Base-by-base conservation (phyloP, 2,888 invertebrate genomes). In the Antitype chi region DNA sequence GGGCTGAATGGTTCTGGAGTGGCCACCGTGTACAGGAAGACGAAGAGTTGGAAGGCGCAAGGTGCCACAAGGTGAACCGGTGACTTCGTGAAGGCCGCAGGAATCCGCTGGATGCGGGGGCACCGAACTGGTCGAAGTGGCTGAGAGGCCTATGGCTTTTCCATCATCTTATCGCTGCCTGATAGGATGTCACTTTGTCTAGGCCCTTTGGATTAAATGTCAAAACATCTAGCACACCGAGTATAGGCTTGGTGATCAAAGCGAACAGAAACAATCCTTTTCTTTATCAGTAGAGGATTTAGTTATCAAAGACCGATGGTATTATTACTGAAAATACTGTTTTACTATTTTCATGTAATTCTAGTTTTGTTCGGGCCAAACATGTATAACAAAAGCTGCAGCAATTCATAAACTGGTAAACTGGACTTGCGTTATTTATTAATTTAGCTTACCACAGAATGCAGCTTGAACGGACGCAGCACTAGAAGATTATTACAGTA, bases 351-450 rank as follows among this genome's bases (percentile, higher is more conserved):
- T 38, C 38, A 17, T 43, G 8, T 8, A 47, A 25, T 55, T 20
- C 17, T 60, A 9, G 6, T 52, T 7, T 7, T 8, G 55, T 53
- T 55, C 17, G n/a, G 17, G 15, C 28, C 2, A 64, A 25, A 75
- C 38, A 57, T 64, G 20, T 43, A 20, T n/a, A 28, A 43, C 57
- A 52, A 59, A 67, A 76, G 15, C 38, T 76, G 57, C 38, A 57
- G 38, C 25, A 49, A 57, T 77, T 59, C 15, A 25, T 67, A 59
- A 77, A 23, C n/a, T 49, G 17, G 23, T 3, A 38, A 63, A 43
- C 67, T 59, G 15, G 20, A 28, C 28, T 66, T 20, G 57, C 1
- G 20, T 38, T 76, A 76, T 66, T 76, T 76, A 74, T 53, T 74
- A 55, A 76, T 75, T 62, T 28, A 74, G 55, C 15, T 43, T 3